Percentiles rank a stretch among this genome's conserved stretches.
These are phyloP conservation scores for Kryptolebias marmoratus DNA, from an alignment of 2,113 vertebrate species.

Conservation along the genomic window DNA sequence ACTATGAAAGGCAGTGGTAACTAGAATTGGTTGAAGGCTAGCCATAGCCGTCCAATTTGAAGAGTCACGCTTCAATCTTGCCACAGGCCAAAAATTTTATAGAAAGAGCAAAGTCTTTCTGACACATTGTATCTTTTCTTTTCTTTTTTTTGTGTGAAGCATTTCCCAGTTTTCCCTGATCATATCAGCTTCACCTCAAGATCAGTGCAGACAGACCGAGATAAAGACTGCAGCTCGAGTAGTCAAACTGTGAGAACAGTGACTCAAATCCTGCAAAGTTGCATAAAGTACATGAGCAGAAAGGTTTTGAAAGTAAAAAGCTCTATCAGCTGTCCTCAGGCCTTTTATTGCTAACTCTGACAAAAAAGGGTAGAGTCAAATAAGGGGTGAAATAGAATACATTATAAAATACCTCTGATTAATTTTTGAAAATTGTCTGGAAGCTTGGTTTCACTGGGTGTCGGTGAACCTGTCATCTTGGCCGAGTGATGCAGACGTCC, in stretches of 20 bases:
- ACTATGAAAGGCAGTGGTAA: too few relatives aligned
- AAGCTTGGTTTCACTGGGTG: slow-evolving; percentile 18
- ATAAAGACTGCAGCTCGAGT: slow-evolving; percentile 1
- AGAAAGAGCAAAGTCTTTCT: too few relatives aligned
- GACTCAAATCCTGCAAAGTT: not conserved
- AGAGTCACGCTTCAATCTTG: too few relatives aligned
- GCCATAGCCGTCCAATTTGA: too few relatives aligned
- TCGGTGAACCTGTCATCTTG: slow-evolving; percentile 16
- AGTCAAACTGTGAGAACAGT: not conserved
- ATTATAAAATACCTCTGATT: slow-evolving; percentile 3
- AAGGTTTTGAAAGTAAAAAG: slow-evolving; percentile 17
- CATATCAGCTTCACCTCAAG: not conserved
- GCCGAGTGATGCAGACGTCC: not conserved
- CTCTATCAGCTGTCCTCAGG: slow-evolving; percentile 13
- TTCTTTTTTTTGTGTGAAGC: not conserved
- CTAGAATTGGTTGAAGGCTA: too few relatives aligned
- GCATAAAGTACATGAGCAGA: not conserved
- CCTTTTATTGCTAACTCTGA: not conserved
- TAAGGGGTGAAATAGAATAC: slow-evolving; percentile 1
- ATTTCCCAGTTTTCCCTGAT: not conserved
- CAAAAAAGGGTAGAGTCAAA: not conserved
- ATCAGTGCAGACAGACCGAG: not conserved
- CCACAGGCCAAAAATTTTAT: too few relatives aligned
- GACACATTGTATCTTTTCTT: too few relatives aligned
- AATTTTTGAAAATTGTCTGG: not conserved